phyloP scores from a whole-genome alignment of 2,797 vertebrate genomes.

The Phoxinus dragarum region DNA sequence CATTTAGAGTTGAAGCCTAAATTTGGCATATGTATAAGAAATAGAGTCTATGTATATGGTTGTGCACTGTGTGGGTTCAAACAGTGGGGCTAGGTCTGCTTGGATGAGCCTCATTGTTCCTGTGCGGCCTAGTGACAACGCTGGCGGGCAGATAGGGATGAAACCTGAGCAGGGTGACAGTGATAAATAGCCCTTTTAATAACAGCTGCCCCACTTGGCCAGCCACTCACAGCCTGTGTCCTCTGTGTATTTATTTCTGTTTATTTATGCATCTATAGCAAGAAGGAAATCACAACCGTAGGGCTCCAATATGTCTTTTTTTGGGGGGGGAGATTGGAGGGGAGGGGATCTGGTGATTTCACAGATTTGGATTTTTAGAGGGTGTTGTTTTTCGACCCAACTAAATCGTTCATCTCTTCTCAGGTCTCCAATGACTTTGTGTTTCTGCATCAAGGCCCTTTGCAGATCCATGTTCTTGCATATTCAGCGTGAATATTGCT shows the following conservation, averaged over 20 bases:
- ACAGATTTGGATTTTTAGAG: slow-evolving; percentile 54
- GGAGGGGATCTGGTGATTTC: slow-evolving; percentile 53
- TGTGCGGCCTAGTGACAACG: slow-evolving; percentile 81
- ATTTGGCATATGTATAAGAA: slow-evolving; percentile 57
- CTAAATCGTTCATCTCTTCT: slow-evolving; percentile 49
- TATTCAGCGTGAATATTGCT: not conserved
- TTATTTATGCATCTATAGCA: slow-evolving; percentile 87
- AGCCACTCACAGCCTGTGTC: slow-evolving; percentile 82
- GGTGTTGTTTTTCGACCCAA: slow-evolving; percentile 52
- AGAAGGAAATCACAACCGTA: slow-evolving; percentile 82
- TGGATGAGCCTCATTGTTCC: slow-evolving; percentile 85
- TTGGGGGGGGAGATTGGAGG: slow-evolving; percentile 24
- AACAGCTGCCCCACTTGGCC: slow-evolving; percentile 87
- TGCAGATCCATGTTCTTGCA: slow-evolving; percentile 23
- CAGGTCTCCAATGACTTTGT: slow-evolving; percentile 46
- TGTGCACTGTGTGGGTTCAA: slow-evolving; percentile 54
- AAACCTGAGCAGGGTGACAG: slow-evolving; percentile 83
- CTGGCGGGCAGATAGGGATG: slow-evolving; percentile 82
- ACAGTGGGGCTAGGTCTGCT: slow-evolving; percentile 69
- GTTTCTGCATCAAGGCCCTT: slow-evolving; percentile 47
- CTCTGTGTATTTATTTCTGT: slow-evolving; percentile 86
- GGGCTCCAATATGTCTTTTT: slow-evolving; percentile 81
- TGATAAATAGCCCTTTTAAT: slow-evolving; percentile 90
- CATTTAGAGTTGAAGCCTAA: slow-evolving; percentile 58
- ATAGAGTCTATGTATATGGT: slow-evolving; percentile 59